These are phyloP conservation scores for Oophaga sylvatica DNA, from an alignment of 2,797 vertebrate genomes.

Conservation along the genomic window DNA sequence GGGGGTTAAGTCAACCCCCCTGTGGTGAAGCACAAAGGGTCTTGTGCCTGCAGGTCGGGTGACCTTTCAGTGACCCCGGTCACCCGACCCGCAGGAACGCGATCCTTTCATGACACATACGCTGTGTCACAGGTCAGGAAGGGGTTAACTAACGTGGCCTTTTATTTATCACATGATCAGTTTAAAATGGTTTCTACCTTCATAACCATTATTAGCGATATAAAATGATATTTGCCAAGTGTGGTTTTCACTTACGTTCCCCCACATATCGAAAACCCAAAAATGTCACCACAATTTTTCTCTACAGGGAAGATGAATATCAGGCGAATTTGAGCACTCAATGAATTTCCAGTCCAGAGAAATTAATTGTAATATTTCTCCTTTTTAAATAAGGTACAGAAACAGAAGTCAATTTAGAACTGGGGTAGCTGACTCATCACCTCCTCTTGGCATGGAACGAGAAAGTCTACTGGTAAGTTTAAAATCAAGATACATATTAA, in stretches of 20 bases:
- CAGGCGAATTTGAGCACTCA: not conserved
- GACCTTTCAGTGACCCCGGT: too few relatives aligned
- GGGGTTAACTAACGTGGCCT: not conserved
- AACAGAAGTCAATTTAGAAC: conserved; percentile 8
- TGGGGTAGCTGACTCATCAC: conserved; percentile 34
- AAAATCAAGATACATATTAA: not conserved
- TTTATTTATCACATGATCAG: not conserved
- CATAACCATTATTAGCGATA: not conserved
- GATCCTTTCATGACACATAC: too few relatives aligned
- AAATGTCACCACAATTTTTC: not conserved
- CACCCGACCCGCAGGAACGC: too few relatives aligned
- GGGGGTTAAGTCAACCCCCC: too few relatives aligned
- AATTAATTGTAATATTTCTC: not conserved
- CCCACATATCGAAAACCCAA: not conserved
- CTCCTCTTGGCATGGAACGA: conserved; percentile 12
- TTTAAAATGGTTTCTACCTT: not conserved
- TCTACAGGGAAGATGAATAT: not conserved
- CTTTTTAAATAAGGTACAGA: not conserved
- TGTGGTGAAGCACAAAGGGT: too few relatives aligned
- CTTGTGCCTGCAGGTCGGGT: too few relatives aligned
- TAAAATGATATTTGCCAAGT: not conserved
- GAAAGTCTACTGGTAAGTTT: not conserved
- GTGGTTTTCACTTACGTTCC: not conserved
- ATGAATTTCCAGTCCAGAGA: not conserved
- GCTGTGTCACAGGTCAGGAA: too few relatives aligned